A percentile compares a stretch with the other conserved stretches of the same genome.
phyloP scores from a whole-genome alignment of 2,888 invertebrate genomes.

The Eilema depressum region DNA sequence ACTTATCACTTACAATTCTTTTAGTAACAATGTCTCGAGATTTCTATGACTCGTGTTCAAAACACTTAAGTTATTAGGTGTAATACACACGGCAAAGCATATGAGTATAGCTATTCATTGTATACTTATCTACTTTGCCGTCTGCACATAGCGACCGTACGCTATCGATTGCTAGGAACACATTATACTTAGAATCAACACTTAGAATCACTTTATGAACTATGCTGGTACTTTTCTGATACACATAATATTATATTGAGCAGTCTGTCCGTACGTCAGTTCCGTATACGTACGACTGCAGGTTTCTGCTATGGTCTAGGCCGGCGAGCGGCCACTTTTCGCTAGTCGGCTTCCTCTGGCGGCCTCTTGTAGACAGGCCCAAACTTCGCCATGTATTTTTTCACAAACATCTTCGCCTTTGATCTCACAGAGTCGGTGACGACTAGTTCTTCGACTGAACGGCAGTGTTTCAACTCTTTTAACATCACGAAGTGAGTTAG shows the following conservation, averaged over 20 bases:
- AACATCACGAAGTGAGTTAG: constrained; percentile 98
- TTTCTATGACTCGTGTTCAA: background rate
- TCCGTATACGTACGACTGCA: no score
- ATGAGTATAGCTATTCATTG: no score
- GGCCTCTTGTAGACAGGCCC: constrained; percentile 92
- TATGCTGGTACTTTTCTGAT: background rate
- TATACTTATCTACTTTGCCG: no score
- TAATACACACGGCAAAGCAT: background rate
- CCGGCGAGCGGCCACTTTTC: constrained; percentile 26
- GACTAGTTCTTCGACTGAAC: constrained; percentile 93
- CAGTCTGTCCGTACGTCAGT: no score
- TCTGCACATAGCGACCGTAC: background rate
- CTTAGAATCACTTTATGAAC: constrained; percentile 1
- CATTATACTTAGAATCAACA: background rate
- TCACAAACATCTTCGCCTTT: constrained; percentile 98
- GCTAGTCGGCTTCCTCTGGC: constrained; percentile 88
- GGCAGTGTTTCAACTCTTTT: constrained; percentile 97
- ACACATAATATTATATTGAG: background rate
- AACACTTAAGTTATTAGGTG: background rate
- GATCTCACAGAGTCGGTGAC: constrained; percentile 97
- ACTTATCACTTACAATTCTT: background rate
- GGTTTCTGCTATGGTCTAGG: background rate
- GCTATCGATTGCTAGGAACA: background rate
- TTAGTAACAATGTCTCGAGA: background rate
- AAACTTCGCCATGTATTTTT: constrained; percentile 98